Base-by-base conservation (phyloP, 2,888 invertebrate species). In the Meiosimyza decipiens region DNA sequence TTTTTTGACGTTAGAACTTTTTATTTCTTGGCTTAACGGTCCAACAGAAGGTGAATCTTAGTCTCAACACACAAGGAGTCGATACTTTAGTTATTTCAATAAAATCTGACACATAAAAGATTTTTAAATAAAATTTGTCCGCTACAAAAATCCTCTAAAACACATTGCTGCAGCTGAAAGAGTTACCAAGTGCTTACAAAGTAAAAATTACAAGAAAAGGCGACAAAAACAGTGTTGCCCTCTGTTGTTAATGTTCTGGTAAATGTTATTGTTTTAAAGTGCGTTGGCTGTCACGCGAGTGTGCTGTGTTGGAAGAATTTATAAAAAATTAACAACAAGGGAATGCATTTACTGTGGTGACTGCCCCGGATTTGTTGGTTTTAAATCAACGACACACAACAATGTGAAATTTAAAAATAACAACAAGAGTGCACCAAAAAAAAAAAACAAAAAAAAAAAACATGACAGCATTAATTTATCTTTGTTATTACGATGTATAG, bases 201-300 rank as follows among this genome's bases (percentile, higher is more conserved):
- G 2, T 22, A 22, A 60, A n/a, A 6, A 40, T 5, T 40, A 28
- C 15, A 60, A 28, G 28, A 55, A 55, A 22, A 57, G 64, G 22
- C 64, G 15, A 64, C 12, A 51, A 62, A 59, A 62, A 15, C 62
- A 62, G 40, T 62, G 62, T 62, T 62, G 62, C 62, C 62, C 33
- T 40, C 33, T 64, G 51, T 64, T 64, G 51, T 57, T 12, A 13
- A 28, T 50, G 51, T 64, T 51, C 40, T 40, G 40, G 6, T 40
- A 40, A 40, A 40, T 64, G 64, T n/a, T 50, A 9, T 64, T 64
- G 22, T 64, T 50, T 64, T 40, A 18, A 57, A 18, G 12, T 28
- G 40, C 40, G 40, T 40, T 40, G 57, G 57, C 57, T 28, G 22
- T 16, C 57, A 13, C 28, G 60, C 51, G 51, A 40, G 40, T 9